These are phyloP conservation scores for Syrrhaptes paradoxus DNA, from an alignment of 2,113 vertebrate species.

Conservation along the genomic window DNA sequence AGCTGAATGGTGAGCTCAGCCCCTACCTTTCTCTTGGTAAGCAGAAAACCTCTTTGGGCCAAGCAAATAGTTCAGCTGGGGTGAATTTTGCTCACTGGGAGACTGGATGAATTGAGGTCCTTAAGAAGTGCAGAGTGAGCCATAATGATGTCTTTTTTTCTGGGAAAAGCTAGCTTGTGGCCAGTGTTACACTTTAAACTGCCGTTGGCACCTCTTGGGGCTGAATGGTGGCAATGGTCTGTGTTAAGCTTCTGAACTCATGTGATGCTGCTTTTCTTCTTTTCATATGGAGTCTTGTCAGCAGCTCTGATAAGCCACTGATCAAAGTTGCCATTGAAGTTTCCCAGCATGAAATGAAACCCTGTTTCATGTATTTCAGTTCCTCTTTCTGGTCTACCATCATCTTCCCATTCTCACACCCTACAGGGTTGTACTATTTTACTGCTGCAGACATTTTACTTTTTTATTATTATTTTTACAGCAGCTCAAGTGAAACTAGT, in stretches of 20 bases:
- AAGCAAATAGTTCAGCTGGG: neutral
- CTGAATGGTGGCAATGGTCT: neutral
- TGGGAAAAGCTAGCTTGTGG: neutral
- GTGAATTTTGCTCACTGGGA: neutral
- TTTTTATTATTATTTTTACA: neutral
- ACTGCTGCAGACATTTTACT: neutral
- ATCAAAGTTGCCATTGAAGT: conserved; percentile 41
- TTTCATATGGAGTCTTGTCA: neutral
- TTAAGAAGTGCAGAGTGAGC: neutral
- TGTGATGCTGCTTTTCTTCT: neutral
- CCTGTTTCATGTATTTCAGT: neutral
- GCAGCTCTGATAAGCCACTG: neutral
- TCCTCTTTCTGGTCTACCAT: neutral
- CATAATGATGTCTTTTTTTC: neutral
- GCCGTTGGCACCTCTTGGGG: neutral
- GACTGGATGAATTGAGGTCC: neutral
- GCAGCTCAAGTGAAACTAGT: neutral
- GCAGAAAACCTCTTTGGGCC: neutral
- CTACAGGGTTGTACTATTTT: neutral
- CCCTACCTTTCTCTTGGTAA: neutral
- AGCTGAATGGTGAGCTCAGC: neutral
- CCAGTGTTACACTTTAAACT: neutral
- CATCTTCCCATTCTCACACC: neutral
- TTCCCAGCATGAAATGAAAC: neutral
- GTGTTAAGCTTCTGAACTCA: neutral